Conservation (phyloP, 2,113 vertebrate species). For the Cochlearius cochlearius region DNA sequence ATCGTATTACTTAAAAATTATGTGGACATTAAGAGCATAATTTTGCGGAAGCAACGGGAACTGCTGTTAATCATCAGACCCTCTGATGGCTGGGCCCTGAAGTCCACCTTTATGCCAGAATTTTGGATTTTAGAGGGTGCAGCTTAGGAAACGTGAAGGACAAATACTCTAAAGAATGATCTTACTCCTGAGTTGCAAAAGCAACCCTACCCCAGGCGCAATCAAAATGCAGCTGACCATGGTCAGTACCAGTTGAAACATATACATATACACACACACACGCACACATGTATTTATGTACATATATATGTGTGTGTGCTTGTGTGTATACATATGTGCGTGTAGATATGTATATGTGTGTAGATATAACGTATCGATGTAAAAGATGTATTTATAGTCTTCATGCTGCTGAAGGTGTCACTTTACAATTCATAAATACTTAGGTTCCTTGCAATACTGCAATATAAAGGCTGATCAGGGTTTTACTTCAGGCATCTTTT, state of each 20-base stretch:
- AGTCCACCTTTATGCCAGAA: not conserved
- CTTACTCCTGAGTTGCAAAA: not conserved
- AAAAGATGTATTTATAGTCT: constrained; percentile 71
- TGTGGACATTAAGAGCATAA: not conserved
- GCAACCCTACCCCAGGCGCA: not conserved
- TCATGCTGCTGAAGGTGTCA: constrained; percentile 67
- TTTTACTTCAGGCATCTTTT: constrained; percentile 19
- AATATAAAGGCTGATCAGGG: constrained; percentile 23
- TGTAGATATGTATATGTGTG: constrained; percentile 54
- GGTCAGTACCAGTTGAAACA: not conserved
- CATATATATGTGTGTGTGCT: not conserved
- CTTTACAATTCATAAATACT: constrained; percentile 53
- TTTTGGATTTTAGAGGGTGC: not conserved
- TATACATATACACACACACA: not conserved
- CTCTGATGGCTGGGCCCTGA: not conserved
- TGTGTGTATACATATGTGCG: not conserved
- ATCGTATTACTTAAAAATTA: not conserved
- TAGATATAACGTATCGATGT: constrained; percentile 58
- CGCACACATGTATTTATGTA: not conserved
- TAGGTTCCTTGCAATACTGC: constrained; percentile 30
- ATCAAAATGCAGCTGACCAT: not conserved
- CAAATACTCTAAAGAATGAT: not conserved
- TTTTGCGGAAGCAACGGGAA: not conserved
- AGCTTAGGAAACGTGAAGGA: not conserved
- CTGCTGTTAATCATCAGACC: not conserved